These are phyloP conservation scores for Drosophila tripunctata DNA, from an alignment of 2,888 invertebrate genomes.

Conservation along the genomic window DNA sequence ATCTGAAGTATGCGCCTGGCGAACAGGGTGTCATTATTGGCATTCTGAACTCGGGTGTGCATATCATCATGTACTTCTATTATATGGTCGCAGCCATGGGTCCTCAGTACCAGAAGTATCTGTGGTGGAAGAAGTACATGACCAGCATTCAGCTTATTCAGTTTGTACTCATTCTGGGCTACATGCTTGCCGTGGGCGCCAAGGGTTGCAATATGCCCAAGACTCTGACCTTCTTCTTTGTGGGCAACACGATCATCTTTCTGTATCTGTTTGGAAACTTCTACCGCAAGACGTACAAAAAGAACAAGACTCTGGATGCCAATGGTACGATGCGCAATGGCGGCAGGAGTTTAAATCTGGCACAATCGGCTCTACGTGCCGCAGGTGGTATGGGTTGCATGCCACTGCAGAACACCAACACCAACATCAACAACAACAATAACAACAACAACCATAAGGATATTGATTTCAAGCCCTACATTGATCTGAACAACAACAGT, in stretches of 20 bases:
- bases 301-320: slow-evolving; percentile 65
- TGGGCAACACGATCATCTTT: slow-evolving; percentile 86
- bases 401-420: slow-evolving; percentile 56
- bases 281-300: slow-evolving; percentile 86
- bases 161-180: slow-evolving; percentile 88
- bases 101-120: slow-evolving; percentile 85
- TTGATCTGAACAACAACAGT: slow-evolving; percentile 82
- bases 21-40: slow-evolving; percentile 85
- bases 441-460: slow-evolving; percentile 28
- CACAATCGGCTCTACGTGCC: slow-evolving; percentile 74
- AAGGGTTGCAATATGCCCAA: slow-evolving; percentile 86
- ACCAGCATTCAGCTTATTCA: slow-evolving; percentile 86
- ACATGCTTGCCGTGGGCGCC: slow-evolving; percentile 85
- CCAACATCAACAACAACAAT: slow-evolving; percentile 18
- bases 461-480: slow-evolving; percentile 80
- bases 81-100: slow-evolving; percentile 85
- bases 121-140: slow-evolving; percentile 86
- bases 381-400: slow-evolving; percentile 81
- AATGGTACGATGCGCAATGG: slow-evolving; percentile 44
- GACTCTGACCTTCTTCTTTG: slow-evolving; percentile 86
- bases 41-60: slow-evolving; percentile 85
- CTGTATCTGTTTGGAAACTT: slow-evolving; percentile 87
- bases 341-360: slow-evolving; percentile 51
- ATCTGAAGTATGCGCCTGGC: slow-evolving; percentile 89
- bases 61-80: slow-evolving; percentile 86